These are phyloP conservation scores for Urocyon cinereoargenteus DNA, from an alignment of 2,797 vertebrate genomes.

Conservation along the genomic window DNA sequence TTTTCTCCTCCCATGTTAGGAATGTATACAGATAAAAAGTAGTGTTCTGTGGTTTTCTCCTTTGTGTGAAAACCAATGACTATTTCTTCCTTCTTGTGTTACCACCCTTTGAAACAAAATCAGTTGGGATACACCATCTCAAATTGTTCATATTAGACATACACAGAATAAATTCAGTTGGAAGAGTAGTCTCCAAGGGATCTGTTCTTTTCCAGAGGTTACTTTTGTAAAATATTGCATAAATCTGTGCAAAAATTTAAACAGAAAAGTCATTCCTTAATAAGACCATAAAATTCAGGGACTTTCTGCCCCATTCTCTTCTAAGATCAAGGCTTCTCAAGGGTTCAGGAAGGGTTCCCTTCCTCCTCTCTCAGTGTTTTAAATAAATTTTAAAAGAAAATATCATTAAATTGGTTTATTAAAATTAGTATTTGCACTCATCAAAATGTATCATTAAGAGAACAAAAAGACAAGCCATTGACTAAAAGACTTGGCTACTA, in stretches of 20 bases:
- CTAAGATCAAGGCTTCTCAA: background rate
- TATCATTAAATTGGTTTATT: background rate
- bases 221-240: background rate
- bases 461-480: background rate
- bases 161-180: background rate
- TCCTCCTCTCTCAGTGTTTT: background rate
- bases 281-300: background rate
- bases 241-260: conserved; percentile 19
- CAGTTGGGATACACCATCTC: background rate
- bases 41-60: background rate
- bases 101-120: background rate
- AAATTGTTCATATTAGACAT: background rate
- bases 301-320: background rate
- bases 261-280: background rate
- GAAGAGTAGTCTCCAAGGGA: background rate
- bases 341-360: background rate
- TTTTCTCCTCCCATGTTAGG: conserved; percentile 40
- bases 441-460: background rate
- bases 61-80: background rate
- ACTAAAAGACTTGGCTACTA: background rate
- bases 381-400: background rate
- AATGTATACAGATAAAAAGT: background rate
- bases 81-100: background rate
- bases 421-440: background rate
- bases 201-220: background rate